Conservation (phyloP, 2,113 vertebrate species). For the Ornithorhynchus anatinus region DNA sequence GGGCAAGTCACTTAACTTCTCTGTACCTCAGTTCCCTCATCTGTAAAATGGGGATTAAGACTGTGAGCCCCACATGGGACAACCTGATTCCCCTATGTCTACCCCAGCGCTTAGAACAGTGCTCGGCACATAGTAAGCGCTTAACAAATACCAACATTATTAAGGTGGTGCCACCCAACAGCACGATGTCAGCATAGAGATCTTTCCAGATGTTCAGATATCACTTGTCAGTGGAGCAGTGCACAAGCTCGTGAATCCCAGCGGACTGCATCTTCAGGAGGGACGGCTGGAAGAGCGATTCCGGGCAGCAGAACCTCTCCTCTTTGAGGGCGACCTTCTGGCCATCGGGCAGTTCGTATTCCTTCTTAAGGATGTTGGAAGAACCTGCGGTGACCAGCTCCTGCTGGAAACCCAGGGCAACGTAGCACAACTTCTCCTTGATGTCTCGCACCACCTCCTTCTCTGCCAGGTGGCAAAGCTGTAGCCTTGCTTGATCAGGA, state of each 20-base stretch:
- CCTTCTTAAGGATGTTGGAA: slow-evolving; percentile 63
- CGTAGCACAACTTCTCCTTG: too few species aligned
- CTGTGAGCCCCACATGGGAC: too few species aligned
- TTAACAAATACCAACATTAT: too few species aligned
- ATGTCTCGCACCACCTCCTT: slow-evolving; percentile 70
- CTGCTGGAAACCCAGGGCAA: slow-evolving; percentile 73
- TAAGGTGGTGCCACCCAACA: slow-evolving; percentile 72
- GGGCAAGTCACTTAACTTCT: too few species aligned
- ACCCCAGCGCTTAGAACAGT: too few species aligned
- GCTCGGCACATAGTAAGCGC: too few species aligned
- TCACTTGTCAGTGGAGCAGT: slow-evolving; percentile 68
- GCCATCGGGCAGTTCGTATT: slow-evolving; percentile 70
- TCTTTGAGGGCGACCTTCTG: slow-evolving; percentile 73
- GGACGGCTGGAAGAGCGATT: slow-evolving; percentile 71
- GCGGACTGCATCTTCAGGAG: slow-evolving; percentile 69
- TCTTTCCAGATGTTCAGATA: slow-evolving; percentile 65
- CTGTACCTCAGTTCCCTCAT: too few species aligned
- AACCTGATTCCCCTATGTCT: too few species aligned
- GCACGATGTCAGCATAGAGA: slow-evolving; percentile 63
- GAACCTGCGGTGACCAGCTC: slow-evolving; percentile 66
- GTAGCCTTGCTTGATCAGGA: slow-evolving; percentile 67
- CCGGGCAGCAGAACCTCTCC: slow-evolving; percentile 70
- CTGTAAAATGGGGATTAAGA: too few species aligned
- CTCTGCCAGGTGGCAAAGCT: slow-evolving; percentile 70
- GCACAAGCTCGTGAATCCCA: slow-evolving; percentile 66